phyloP scores from a whole-genome alignment of 2,113 vertebrate genomes.

The Gasterosteus nipponicus region DNA sequence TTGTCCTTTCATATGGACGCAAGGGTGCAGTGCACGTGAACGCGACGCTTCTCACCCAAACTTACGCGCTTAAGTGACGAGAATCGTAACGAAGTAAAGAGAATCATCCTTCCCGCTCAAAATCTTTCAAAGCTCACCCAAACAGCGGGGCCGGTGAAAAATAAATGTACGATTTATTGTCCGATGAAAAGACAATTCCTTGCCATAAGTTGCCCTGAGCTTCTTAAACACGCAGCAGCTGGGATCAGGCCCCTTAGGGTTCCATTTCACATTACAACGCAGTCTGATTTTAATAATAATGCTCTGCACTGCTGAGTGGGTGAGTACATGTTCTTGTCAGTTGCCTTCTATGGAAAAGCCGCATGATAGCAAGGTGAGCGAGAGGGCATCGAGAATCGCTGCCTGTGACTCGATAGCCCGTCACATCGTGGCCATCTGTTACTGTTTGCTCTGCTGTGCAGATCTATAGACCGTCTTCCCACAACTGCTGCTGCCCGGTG shows the following conservation, averaged over 20 bases:
- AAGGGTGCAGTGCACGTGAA: not conserved
- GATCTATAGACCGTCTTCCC: slow-evolving; percentile 44
- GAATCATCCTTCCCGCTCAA: not conserved
- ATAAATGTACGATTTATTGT: not conserved
- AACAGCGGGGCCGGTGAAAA: not conserved
- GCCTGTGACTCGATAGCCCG: slow-evolving; percentile 38
- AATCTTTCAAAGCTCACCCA: not conserved
- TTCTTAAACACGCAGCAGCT: slow-evolving; percentile 15
- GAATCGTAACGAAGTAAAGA: not conserved
- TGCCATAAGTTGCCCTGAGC: not conserved
- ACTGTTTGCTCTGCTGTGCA: slow-evolving; percentile 35
- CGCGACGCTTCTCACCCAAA: not conserved
- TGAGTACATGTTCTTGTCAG: slow-evolving; percentile 42
- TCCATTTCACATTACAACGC: not conserved
- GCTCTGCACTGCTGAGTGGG: slow-evolving; percentile 22
- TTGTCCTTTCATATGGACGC: not conserved
- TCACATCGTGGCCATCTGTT: slow-evolving; percentile 58
- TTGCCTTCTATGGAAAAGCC: slow-evolving; percentile 33
- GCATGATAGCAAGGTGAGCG: slow-evolving; percentile 56
- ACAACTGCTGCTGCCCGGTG: slow-evolving; percentile 11
- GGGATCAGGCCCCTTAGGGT: not conserved
- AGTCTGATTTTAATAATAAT: slow-evolving; percentile 12
- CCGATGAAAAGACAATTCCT: not conserved
- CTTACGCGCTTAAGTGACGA: not conserved
- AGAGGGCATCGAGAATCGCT: slow-evolving; percentile 44